phyloP scores from a whole-genome alignment of 1,140 invertebrate genomes.

The Parasteatoda tepidariorum region DNA sequence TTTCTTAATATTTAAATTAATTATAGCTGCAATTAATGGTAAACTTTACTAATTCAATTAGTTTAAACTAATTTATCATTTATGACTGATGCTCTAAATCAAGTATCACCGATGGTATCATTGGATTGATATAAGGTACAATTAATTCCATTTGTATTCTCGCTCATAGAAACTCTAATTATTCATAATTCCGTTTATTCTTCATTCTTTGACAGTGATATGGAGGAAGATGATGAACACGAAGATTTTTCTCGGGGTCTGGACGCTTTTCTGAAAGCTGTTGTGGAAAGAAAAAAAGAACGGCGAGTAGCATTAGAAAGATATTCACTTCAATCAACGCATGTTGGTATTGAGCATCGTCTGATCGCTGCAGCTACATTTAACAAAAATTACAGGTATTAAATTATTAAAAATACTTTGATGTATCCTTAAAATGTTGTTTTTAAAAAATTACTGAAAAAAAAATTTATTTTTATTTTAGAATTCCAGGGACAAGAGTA shows the following conservation, averaged over 20 bases:
- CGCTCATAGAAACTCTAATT: no score
- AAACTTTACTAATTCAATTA: no score
- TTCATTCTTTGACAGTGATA: constrained; percentile 17
- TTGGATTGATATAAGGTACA: no score
- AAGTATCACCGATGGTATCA: no score
- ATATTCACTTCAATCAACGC: constrained; percentile 53
- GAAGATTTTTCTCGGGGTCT: constrained; percentile 68
- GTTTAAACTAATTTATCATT: no score
- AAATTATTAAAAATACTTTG: not conserved
- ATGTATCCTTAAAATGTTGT: not conserved
- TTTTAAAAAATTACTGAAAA: not conserved
- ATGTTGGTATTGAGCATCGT: constrained; percentile 67
- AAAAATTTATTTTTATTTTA: constrained; percentile 57
- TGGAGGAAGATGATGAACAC: constrained; percentile 65
- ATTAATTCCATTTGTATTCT: no score
- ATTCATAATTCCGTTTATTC: not conserved
- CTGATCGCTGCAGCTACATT: constrained; percentile 68
- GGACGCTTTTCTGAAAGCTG: constrained; percentile 65
- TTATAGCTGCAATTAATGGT: no score
- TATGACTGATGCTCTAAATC: no score
- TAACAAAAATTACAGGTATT: constrained; percentile 69
- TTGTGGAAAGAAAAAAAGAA: constrained; percentile 63
- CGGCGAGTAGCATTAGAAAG: constrained; percentile 40
- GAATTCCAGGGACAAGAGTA: constrained; percentile 67
- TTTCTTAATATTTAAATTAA: no score